phyloP scores from a whole-genome alignment of 2,888 invertebrate species.

The Pseudoips prasinana region DNA sequence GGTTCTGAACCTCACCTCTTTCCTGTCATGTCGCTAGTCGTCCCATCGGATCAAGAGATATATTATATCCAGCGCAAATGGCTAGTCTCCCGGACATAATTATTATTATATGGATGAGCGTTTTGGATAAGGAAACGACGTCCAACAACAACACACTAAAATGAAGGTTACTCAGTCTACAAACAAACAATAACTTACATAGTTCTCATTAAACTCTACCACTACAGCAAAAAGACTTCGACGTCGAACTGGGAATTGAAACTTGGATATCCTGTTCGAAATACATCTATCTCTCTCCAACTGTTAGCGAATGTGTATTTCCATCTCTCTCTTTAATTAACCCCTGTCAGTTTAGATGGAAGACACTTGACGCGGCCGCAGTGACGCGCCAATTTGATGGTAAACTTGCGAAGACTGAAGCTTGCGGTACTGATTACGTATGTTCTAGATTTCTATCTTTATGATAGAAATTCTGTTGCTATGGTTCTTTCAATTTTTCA shows the following conservation, averaged over 20 bases:
- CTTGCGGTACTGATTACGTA: conserved; percentile 29
- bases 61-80: no score
- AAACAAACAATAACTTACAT: no score
- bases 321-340: conserved; percentile 51
- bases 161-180: no score
- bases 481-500: no score
- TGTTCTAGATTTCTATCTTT: neutral
- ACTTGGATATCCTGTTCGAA: conserved; percentile 20
- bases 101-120: no score
- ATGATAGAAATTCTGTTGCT: neutral
- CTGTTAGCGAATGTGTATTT: conserved; percentile 8
- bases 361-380: conserved; percentile 62
- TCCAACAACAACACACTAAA: no score
- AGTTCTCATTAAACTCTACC: no score
- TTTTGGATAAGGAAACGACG: no score
- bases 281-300: conserved; percentile 20
- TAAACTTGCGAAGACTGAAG: conserved; percentile 48
- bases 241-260: conserved; percentile 32
- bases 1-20: no score
- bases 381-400: conserved; percentile 67
- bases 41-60: no score
- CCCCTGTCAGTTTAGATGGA: conserved; percentile 56
- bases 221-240: neutral
- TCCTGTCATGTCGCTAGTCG: no score
- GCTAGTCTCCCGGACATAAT: no score